These are phyloP conservation scores for Rhombomys opimus DNA, from an alignment of 2,113 vertebrate genomes.

Conservation along the genomic window DNA sequence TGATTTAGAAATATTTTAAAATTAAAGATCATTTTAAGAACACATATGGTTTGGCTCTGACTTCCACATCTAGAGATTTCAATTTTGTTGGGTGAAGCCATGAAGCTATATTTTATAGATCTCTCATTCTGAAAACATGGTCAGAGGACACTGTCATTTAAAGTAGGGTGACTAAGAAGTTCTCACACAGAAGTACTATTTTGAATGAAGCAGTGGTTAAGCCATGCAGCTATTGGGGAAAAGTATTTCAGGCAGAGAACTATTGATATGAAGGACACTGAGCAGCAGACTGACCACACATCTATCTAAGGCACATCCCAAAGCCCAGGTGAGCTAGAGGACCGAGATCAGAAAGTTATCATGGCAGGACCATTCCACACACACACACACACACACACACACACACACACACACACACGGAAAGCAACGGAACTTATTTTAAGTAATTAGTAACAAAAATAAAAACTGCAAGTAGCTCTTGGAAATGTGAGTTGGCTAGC, in stretches of 20 bases:
- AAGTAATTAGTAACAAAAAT: conserved; percentile 52
- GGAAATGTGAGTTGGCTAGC: neutral
- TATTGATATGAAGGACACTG: neutral
- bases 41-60: neutral
- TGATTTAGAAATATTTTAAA: conserved; percentile 30
- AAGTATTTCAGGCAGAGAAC: neutral
- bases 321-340: neutral
- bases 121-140: conserved; percentile 33
- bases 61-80: neutral
- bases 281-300: neutral
- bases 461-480: neutral
- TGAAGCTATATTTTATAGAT: neutral
- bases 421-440: neutral
- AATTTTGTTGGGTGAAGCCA: neutral
- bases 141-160: neutral
- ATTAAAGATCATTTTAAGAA: neutral
- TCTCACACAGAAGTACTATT: neutral
- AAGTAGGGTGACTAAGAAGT: neutral
- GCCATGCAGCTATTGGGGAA: neutral
- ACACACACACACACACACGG: neutral
- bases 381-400: neutral
- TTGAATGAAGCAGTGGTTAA: conserved; percentile 1
- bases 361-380: neutral
- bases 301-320: neutral
- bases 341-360: neutral